Evolutionary conservation across 2,113 vertebrate species (phyloP).

Genomic region (Nycticryphes semicollaris): DNA sequence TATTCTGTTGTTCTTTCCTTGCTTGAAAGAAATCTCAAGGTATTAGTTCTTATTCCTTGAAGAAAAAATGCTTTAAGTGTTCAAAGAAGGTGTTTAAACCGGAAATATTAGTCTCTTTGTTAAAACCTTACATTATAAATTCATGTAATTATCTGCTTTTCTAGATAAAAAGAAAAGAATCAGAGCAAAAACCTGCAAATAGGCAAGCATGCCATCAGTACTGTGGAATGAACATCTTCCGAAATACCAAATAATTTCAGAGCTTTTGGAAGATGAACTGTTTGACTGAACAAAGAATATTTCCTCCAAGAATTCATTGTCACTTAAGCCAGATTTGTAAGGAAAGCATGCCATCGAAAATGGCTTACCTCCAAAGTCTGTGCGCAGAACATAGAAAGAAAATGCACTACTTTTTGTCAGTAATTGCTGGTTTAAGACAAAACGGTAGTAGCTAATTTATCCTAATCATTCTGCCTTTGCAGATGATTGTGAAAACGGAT

Average conservation of each 20-base stretch:
- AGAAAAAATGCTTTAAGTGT: not conserved
- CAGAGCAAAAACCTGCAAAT: not conserved
- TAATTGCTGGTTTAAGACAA: not conserved
- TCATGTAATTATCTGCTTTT: not conserved
- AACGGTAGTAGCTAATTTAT: not conserved
- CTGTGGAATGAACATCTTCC: not conserved
- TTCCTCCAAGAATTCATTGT: slow-evolving; percentile 5
- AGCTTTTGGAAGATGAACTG: not conserved
- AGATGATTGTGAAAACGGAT: not conserved
- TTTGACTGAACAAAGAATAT: not conserved
- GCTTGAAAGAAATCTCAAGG: not conserved
- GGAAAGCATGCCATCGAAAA: not conserved
- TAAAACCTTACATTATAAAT: not conserved
- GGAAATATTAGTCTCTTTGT: not conserved
- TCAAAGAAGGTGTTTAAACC: not conserved
- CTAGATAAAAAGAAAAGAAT: not conserved
- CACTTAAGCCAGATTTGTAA: not conserved
- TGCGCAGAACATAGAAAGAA: not conserved
- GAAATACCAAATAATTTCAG: not conserved
- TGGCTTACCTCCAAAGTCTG: not conserved
- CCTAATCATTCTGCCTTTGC: not conserved
- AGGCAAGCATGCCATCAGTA: not conserved
- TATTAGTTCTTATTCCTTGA: not conserved
- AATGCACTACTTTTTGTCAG: not conserved
- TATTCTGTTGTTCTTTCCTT: not conserved